Conservation (phyloP, 2,113 vertebrate genomes). For the Lonchura striata region DNA sequence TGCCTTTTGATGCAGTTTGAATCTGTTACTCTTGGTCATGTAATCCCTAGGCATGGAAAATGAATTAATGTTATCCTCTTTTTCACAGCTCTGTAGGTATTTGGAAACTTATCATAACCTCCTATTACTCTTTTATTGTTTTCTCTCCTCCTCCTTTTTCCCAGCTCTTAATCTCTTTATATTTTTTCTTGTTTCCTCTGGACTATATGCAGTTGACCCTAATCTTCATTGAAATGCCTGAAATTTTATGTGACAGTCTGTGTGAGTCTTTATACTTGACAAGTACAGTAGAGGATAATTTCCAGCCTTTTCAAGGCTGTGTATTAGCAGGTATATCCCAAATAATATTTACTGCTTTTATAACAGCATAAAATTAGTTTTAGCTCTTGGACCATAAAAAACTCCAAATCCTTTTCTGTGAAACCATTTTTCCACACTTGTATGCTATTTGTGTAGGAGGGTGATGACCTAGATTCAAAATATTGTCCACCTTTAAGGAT, state of each 20-base stretch:
- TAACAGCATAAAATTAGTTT: not conserved
- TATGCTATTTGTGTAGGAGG: not conserved
- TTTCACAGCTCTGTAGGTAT: not conserved
- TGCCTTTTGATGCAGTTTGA: not conserved
- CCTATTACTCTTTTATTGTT: not conserved
- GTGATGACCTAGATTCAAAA: not conserved
- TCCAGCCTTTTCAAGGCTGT: not conserved
- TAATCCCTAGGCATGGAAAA: constrained; percentile 6
- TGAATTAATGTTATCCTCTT: not conserved
- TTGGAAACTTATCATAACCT: not conserved
- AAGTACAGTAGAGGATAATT: not conserved
- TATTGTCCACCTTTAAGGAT: not conserved
- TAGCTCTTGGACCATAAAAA: not conserved
- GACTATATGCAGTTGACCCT: not conserved
- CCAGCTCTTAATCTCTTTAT: not conserved
- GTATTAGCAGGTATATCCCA: not conserved
- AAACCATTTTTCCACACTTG: not conserved
- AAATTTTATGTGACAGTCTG: not conserved
- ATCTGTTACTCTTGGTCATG: not conserved
- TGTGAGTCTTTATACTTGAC: not conserved
- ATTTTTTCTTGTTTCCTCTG: not conserved
- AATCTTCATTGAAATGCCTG: not conserved
- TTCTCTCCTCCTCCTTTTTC: not conserved
- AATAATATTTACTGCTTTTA: constrained; percentile 13
- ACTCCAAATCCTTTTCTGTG: not conserved